These are phyloP conservation scores for Tethya wilhelma DNA, from an alignment of 37 sponge, comb jelly and placozoan species.

Conservation along the genomic window DNA sequence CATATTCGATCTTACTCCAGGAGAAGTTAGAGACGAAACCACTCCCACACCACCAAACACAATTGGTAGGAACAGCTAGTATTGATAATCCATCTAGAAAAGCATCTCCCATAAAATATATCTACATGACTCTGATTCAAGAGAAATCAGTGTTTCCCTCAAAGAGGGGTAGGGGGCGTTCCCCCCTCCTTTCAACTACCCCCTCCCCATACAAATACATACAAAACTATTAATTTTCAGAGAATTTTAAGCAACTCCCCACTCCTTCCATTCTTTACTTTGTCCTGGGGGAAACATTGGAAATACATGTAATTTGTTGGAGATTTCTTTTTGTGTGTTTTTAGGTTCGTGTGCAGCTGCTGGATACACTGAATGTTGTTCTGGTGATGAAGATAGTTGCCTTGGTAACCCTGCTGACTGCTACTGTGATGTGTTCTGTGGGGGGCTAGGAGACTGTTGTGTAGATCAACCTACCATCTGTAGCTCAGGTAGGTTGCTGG, in stretches of 20 bases:
- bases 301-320: too few relatives aligned
- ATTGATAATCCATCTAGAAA: neutral
- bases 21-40: neutral
- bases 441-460: conserved; percentile 24
- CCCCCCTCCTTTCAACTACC: too few relatives aligned
- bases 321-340: too few relatives aligned
- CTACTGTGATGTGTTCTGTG: conserved; percentile 30
- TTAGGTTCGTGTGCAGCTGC: conserved; percentile 10
- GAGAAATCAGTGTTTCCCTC: too few relatives aligned
- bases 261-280: too few relatives aligned
- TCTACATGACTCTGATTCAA: neutral
- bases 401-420: conserved; percentile 30
- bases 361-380: conserved; percentile 8
- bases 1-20: neutral
- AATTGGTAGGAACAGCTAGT: neutral
- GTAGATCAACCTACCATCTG: conserved; percentile 11
- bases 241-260: too few relatives aligned
- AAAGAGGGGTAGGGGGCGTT: too few relatives aligned
- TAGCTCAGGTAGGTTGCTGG: neutral
- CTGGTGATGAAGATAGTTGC: conserved; percentile 14
- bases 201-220: too few relatives aligned
- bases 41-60: neutral
- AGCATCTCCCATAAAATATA: neutral
- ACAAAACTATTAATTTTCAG: too few relatives aligned
- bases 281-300: too few relatives aligned